Percentiles rank a stretch among this genome's conserved stretches.
Conservation (phyloP, 1,140 invertebrate species). For the Pogonomyrmex barbatus region DNA sequence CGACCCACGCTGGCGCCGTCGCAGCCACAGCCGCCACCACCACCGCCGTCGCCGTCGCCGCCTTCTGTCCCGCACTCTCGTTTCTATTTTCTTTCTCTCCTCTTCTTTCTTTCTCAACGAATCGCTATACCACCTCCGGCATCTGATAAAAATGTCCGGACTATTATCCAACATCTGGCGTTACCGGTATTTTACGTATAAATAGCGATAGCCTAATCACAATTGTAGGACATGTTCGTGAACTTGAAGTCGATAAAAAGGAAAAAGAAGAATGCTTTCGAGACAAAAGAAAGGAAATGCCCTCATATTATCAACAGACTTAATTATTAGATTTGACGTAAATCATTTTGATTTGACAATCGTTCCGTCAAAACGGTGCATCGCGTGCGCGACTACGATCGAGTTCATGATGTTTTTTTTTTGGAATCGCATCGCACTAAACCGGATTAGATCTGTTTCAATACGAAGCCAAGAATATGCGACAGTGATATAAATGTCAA, state of each 20-base stretch:
- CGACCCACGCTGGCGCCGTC: conserved; percentile 85
- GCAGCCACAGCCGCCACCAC: conserved; percentile 42
- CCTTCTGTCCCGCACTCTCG: conserved; percentile 46
- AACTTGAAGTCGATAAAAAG: too few relatives aligned
- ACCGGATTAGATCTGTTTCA: neutral
- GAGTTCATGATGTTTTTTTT: neutral
- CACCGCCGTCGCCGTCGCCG: neutral
- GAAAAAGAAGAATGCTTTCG: neutral
- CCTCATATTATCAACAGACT: neutral
- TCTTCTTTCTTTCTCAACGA: conserved; percentile 36
- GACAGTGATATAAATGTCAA: neutral
- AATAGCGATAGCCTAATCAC: neutral
- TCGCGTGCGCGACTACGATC: neutral
- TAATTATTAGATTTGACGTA: neutral
- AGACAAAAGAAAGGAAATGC: neutral
- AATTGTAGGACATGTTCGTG: neutral
- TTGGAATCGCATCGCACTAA: neutral
- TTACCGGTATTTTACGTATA: neutral
- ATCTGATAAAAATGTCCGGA: conserved; percentile 37
- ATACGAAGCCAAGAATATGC: neutral
- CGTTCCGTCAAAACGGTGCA: neutral
- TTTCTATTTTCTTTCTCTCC: conserved; percentile 58
- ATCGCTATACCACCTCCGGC: neutral
- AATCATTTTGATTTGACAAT: neutral
- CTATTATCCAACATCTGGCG: conserved; percentile 4